Conservation (phyloP, 2,113 vertebrate genomes). For the Pelecanus crispus region DNA sequence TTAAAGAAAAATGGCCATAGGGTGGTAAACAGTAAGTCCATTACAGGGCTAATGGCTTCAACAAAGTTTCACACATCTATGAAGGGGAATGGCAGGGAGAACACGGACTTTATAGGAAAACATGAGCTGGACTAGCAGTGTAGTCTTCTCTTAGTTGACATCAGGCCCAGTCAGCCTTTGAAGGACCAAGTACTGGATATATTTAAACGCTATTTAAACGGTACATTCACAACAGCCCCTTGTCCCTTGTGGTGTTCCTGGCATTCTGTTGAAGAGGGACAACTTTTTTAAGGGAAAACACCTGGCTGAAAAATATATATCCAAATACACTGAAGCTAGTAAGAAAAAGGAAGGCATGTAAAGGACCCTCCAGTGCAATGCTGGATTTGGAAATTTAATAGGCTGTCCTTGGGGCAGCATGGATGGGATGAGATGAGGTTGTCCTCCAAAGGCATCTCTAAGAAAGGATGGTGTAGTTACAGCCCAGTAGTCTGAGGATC, state of each 20-base stretch:
- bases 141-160: background rate
- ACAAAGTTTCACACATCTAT: background rate
- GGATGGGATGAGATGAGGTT: background rate
- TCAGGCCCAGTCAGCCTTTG: background rate
- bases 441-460: background rate
- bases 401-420: background rate
- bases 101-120: background rate
- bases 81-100: background rate
- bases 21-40: background rate
- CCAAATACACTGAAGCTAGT: background rate
- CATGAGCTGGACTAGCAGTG: background rate
- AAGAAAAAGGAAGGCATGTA: background rate
- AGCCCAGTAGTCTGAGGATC: background rate
- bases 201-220: background rate
- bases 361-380: background rate
- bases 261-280: background rate
- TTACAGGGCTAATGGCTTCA: background rate
- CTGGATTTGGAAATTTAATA: background rate
- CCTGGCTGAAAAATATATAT: background rate
- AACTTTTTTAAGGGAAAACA: background rate
- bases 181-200: background rate
- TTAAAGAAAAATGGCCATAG: background rate
- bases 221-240: background rate
- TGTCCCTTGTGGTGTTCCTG: background rate
- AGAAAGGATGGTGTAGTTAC: accelerated